Conservation (phyloP, 2,113 vertebrate genomes). For the Monopterus albus region DNA sequence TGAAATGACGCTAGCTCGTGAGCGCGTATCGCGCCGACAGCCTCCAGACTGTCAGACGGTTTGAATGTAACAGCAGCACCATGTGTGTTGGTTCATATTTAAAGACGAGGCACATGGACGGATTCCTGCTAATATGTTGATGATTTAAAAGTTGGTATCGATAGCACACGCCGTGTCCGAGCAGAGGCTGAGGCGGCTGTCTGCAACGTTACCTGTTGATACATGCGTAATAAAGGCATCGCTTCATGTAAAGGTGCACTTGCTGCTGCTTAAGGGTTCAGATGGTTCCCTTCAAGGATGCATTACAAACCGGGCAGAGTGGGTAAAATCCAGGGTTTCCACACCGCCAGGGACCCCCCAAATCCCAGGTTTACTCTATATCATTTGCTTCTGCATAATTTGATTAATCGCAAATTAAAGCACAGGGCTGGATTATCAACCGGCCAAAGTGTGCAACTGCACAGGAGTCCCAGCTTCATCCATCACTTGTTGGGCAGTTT, state of each 20-base stretch:
- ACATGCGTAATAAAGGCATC: neutral
- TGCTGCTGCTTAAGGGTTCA: no score
- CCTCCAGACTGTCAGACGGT: conserved; percentile 14
- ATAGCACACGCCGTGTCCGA: neutral
- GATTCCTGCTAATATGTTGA: no score
- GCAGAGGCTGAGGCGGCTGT: neutral
- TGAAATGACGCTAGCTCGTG: neutral
- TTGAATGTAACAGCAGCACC: conserved; percentile 45
- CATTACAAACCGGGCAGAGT: no score
- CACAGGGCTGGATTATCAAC: no score
- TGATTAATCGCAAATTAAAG: no score
- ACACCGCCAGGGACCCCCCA: no score
- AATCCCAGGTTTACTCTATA: neutral
- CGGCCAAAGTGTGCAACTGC: neutral
- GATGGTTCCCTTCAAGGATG: no score
- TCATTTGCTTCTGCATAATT: neutral
- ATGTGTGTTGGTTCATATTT: neutral
- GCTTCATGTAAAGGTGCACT: conserved; percentile 33
- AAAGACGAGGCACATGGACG: neutral
- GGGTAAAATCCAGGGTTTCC: no score
- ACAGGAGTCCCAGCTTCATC: neutral
- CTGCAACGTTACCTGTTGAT: conserved; percentile 68
- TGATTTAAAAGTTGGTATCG: neutral
- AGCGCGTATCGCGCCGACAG: conserved; percentile 6
- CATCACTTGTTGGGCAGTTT: no score